Base-by-base conservation (phyloP, 2,797 vertebrate genomes). In the Ctenochaetus hawaiiensis region DNA sequence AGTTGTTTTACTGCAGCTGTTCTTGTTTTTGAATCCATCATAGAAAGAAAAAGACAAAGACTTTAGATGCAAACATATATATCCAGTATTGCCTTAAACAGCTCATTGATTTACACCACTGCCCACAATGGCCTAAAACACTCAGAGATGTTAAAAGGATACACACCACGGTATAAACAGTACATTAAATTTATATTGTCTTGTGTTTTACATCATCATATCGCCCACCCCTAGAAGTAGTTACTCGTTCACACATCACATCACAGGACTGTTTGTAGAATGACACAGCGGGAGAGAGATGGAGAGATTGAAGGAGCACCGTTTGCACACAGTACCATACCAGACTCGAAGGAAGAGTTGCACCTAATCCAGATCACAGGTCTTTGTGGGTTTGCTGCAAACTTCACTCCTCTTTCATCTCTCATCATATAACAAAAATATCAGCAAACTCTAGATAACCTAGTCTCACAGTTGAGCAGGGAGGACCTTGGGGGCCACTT, bases 391-490 rank as follows among this genome's bases (percentile, higher is more conserved):
- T 58, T 80, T 20, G 48, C 61, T 58, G 20, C 51, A 52, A 63
- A 64, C 43, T 6, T 65, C 52, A n/a, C 45, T 62, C 20, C 56
- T 67, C n/a, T 60, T 43, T 34, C 30, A 34, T 34, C 30, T 34
- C 30, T 47, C 79, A 72, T n/a, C 69, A 51, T 17, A 44, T n/a
- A 56, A 78, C 13, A 54, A 43, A 44, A 73, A 70, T 30, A 72
- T 53, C 61, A 20, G 49, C 61, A 80, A 67, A 72, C 52, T 54
- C 57, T 58, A 54, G 62, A 67, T n/a, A 14, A 47, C 58, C 13
- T 72, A 51, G 77, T 67, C 78, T 88, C 82, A 67, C 75, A 85
- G 74, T 68, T 57, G 64, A 79, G 77, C 67, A 59, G 80, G 49
- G 26, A 18, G 22, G 51, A 67, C 59, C 44, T 49, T n/a, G 5